These are phyloP conservation scores for Arnoldichthys spilopterus DNA, from an alignment of 2,797 vertebrate genomes.

Conservation along the genomic window DNA sequence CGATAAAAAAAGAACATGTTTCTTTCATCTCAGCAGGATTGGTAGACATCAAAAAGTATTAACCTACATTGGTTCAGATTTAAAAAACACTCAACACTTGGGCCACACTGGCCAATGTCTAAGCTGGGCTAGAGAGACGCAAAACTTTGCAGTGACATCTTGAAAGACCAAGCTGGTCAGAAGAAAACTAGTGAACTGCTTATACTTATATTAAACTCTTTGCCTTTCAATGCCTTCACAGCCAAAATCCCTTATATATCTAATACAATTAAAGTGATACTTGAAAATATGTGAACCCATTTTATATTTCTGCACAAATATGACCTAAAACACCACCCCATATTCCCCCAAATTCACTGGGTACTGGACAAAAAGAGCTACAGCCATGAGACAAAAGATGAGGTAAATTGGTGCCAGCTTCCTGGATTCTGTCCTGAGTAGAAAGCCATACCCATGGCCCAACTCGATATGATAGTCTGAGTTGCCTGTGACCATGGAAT, in stretches of 20 bases:
- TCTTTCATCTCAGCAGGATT: conserved; percentile 31
- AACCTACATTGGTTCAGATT: conserved; percentile 48
- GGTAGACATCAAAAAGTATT: conserved; percentile 48
- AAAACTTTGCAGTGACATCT: not conserved
- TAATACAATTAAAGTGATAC: too few species aligned
- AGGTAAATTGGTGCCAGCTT: too few species aligned
- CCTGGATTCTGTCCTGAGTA: too few species aligned
- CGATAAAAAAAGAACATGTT: conserved; percentile 3
- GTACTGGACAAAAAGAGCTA: too few species aligned
- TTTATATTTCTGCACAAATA: too few species aligned
- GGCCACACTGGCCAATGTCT: not conserved
- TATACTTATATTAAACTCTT: not conserved
- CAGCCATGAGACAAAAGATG: too few species aligned
- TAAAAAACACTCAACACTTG: conserved; percentile 27
- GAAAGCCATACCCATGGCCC: too few species aligned
- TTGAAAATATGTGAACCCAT: too few species aligned
- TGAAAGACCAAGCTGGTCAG: not conserved
- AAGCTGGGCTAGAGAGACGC: not conserved
- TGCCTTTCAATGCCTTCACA: not conserved
- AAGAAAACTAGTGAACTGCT: not conserved
- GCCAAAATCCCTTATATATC: not conserved
- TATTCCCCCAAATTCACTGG: too few species aligned
- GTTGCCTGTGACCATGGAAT: too few species aligned
- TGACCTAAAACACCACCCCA: too few species aligned
- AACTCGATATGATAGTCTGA: too few species aligned